A percentile compares a stretch with the other conserved stretches of the same genome.
Evolutionary conservation across 1,140 invertebrate genomes (phyloP).

Genomic region (Drosophila truncata): DNA sequence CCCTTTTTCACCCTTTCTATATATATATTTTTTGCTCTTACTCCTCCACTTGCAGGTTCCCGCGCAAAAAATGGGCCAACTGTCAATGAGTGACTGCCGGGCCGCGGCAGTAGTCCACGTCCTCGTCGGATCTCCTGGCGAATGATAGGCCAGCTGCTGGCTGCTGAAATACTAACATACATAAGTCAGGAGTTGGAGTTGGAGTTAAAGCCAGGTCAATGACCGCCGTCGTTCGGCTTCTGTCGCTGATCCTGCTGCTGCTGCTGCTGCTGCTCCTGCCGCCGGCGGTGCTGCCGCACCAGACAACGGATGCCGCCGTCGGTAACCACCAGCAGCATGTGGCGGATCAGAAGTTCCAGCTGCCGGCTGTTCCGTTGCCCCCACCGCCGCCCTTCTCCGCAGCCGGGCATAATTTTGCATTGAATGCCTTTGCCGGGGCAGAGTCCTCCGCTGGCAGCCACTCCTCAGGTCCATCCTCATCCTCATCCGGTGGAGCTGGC

Average conservation of each 20-base stretch:
- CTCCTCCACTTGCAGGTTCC: slow-evolving; percentile 35
- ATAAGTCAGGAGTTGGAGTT: slow-evolving; percentile 19
- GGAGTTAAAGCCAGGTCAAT: slow-evolving; percentile 65
- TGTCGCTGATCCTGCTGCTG: slow-evolving; percentile 38
- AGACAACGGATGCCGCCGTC: slow-evolving; percentile 14
- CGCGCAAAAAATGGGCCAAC: slow-evolving; percentile 46
- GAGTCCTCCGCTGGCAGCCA: slow-evolving; percentile 20
- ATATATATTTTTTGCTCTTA: neutral
- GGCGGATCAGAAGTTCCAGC: slow-evolving; percentile 68
- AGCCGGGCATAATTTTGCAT: slow-evolving; percentile 65
- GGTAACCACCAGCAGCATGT: slow-evolving; percentile 29
- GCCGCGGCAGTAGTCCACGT: slow-evolving; percentile 22
- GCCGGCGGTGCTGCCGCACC: slow-evolving; percentile 25
- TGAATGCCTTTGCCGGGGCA: slow-evolving; percentile 65
- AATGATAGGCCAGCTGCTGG: slow-evolving; percentile 52
- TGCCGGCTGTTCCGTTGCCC: slow-evolving; percentile 76
- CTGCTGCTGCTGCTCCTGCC: slow-evolving; percentile 38
- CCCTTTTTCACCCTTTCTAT: slow-evolving; percentile 10
- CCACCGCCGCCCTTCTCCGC: slow-evolving; percentile 73
- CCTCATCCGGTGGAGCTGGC: slow-evolving; percentile 4
- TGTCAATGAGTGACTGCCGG: slow-evolving; percentile 57
- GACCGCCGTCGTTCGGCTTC: slow-evolving; percentile 45
- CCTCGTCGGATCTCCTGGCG: slow-evolving; percentile 33
- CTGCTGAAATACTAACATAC: slow-evolving; percentile 19
- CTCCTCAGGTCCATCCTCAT: slow-evolving; percentile 12